Evolutionary conservation across 2,888 invertebrate species (phyloP).

Genomic region (Prenolepis imparis): DNA sequence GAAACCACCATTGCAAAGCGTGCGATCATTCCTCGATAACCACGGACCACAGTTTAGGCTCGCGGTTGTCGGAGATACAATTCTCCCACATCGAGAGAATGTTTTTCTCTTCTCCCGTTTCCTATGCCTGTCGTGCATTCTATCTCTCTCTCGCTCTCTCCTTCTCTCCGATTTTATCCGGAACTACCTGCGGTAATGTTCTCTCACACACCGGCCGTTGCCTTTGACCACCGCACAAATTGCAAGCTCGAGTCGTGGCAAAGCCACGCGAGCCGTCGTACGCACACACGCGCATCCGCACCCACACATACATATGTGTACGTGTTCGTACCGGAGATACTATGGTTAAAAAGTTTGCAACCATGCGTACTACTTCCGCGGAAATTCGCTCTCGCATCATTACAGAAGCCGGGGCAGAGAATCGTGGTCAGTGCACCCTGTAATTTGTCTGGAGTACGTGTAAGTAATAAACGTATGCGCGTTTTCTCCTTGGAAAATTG

Average conservation of each 20-base stretch:
- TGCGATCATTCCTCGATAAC: constrained; percentile 26
- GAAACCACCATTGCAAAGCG: constrained; percentile 4
- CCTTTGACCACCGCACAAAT: constrained; percentile 60
- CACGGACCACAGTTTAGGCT: constrained; percentile 28
- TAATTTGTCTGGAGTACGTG: constrained; percentile 46
- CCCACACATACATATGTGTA: constrained; percentile 6
- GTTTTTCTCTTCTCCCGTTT: constrained; percentile 5
- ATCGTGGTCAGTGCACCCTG: constrained; percentile 42
- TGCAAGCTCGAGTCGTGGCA: constrained; percentile 58
- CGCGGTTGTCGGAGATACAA: constrained; percentile 6
- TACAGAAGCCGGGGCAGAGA: constrained; percentile 23
- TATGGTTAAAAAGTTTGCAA: constrained; percentile 56
- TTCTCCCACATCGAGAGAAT: not conserved
- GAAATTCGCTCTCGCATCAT: constrained; percentile 51
- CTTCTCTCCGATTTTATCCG: constrained; percentile 31
- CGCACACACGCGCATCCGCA: constrained; percentile 25
- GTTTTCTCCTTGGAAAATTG: constrained; percentile 39
- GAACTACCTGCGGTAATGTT: constrained; percentile 48
- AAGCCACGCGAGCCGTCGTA: constrained; percentile 48
- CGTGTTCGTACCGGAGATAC: constrained; percentile 39
- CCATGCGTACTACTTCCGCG: constrained; percentile 48
- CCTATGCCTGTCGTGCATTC: constrained; percentile 7
- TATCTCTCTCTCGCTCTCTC: not conserved
- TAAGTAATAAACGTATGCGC: constrained; percentile 47
- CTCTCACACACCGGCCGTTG: constrained; percentile 44